Evolutionary conservation across 2,888 invertebrate species (phyloP).

Genomic region (Euzetes globulus): DNA sequence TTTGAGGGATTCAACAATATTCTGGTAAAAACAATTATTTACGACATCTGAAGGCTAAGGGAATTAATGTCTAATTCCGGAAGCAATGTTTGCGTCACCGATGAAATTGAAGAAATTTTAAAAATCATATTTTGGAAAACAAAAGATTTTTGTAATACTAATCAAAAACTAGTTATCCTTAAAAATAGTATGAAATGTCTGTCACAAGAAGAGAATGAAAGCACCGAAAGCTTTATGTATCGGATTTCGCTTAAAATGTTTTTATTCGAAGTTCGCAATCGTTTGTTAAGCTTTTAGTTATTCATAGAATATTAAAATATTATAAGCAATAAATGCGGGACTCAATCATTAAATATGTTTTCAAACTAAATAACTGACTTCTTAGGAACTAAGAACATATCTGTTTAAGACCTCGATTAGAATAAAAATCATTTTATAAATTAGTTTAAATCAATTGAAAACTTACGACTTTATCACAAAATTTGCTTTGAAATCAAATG

Average conservation of each 20-base stretch:
- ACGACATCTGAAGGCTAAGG: constrained; percentile 13
- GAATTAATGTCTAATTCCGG: constrained; percentile 15
- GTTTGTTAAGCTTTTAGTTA: not conserved
- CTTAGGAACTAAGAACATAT: no score
- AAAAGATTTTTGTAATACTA: not conserved
- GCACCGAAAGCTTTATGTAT: not conserved
- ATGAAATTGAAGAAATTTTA: not conserved
- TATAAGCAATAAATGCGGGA: not conserved
- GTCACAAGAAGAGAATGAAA: no score
- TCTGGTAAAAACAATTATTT: not conserved
- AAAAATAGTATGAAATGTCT: no score
- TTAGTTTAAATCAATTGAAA: no score
- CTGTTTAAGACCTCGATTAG: no score
- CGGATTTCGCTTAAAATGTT: not conserved
- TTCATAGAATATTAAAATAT: not conserved
- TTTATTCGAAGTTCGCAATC: not conserved
- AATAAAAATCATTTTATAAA: no score
- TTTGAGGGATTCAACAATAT: not conserved
- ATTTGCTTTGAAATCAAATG: no score
- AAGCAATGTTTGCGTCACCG: constrained; percentile 13
- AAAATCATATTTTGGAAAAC: not conserved
- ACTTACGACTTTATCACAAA: no score
- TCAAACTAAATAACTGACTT: no score
- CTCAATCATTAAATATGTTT: no score
- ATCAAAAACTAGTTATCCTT: constrained; percentile 22